phyloP scores from a whole-genome alignment of 2,113 vertebrate genomes.

The Hemicordylus capensis region DNA sequence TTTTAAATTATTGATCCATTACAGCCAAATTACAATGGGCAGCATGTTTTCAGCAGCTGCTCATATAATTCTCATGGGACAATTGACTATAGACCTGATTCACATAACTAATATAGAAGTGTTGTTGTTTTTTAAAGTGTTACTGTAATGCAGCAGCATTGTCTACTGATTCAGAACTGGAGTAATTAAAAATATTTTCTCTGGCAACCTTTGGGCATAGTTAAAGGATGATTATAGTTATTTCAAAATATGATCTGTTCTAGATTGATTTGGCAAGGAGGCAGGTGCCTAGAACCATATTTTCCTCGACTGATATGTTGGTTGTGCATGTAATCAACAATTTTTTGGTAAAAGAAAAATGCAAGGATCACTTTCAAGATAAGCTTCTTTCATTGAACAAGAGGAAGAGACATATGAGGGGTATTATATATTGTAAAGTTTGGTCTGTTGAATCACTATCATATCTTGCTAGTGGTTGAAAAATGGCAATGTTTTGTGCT shows the following conservation, averaged over 20 bases:
- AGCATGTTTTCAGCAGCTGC: background rate
- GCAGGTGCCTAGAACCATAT: background rate
- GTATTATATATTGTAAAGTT: background rate
- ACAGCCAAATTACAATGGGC: background rate
- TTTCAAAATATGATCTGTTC: background rate
- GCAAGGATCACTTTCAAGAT: background rate
- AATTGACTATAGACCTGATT: background rate
- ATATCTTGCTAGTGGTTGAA: background rate
- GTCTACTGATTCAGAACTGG: background rate
- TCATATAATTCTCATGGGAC: background rate
- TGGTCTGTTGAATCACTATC: background rate
- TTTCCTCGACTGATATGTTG: background rate
- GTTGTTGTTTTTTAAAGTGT: background rate
- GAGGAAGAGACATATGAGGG: background rate
- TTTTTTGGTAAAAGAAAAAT: background rate
- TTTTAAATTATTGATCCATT: background rate
- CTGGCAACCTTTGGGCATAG: background rate
- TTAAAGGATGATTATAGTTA: background rate
- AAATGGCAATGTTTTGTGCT: background rate
- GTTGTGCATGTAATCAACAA: background rate
- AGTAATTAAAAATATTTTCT: slow-evolving; percentile 5
- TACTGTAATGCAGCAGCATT: background rate
- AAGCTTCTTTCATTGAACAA: background rate
- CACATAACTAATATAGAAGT: background rate
- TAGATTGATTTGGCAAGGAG: background rate